Evolutionary conservation across 2,888 invertebrate species (phyloP), one percentile per base, ranked within the genome.

Genomic region (Plusia festucae): DNA sequence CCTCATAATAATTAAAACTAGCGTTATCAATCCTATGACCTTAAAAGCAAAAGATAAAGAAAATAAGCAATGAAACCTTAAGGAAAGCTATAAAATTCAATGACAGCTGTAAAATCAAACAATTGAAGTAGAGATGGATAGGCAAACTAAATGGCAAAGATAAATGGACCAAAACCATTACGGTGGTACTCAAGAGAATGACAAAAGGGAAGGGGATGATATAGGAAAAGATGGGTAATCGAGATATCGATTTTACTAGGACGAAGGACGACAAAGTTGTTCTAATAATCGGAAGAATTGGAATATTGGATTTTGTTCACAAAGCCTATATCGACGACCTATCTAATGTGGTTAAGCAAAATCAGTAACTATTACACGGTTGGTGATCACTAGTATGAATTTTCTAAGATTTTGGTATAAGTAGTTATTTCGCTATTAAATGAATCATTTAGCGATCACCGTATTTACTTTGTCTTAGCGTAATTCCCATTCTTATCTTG

Each of bases 121-220:
- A 56, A 53, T 53, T 30, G 30, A 22, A n/a, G 52, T 32, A 20
- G 30, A 51, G 55, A 62, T 52, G 62, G 52, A 52, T 22, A 53
- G 24, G 56, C 52, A 49, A 34, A 30, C 40, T 57, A 49, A 49
- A 49, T 49, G 46, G 46, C 46, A 49, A 49, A 49, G 46, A 49
- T 49, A 49, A 49, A 49, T 49, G 18, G 46, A 20, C 11, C 46
- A 49, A 49, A 49, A 18, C 46, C 46, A 49, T 49, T 49, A 49
- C 46, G 20, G 18, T 49, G 18, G 46, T 49, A 49, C 46, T 20
- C 46, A 49, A 49, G 46, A 49, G 46, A 49, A 18, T 11, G 18
- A 49, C 20, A 49, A 20, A 49, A 20, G 20, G 20, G 46, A 18
- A 49, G 46, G 46, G 46, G 46, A 49, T 18, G 46, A 49, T 20